Evolutionary conservation across 2,113 vertebrate species (phyloP), one percentile per base, ranked within the genome.

Genomic region (Thymallus thymallus): DNA sequence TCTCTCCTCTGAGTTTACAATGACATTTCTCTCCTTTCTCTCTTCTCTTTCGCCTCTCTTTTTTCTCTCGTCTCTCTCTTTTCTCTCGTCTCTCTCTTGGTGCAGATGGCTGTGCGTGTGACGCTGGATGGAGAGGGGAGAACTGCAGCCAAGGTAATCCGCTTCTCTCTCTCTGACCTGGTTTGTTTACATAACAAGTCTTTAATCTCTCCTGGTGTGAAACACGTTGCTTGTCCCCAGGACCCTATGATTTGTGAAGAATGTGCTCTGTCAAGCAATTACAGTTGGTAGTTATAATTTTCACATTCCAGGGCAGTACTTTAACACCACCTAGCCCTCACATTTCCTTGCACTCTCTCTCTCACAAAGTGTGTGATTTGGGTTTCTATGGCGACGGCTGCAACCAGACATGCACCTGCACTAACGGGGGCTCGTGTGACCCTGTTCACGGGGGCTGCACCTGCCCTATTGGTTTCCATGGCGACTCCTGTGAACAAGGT

Each of bases 81-180:
- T 9, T 60, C 56, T 16, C 13, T 16, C 84, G 72, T 80, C 81
- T 91, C 56, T 60, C 56, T 14, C 61, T 24, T 85, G 71, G 80
- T 82, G 24, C 82, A 99, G 97, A 80, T 72, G 95, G 95, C 10
- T 99, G 98, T 83, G 87, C 75, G 9, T 99, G 97, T 62, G 92
- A 96, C 0, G 83, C 95, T 0, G 97, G 97, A 63, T 98, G 96
- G 96, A 94, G n/a, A 0, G 95, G 95, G 75, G 55, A 76, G 35
- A 94, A 94, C 90, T 99, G 98, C 87, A 94, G 90, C 5, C 84
- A 94, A 93, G 95, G 97, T 98, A 91, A 90, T 56, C 0, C 48
- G 48, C 26, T 12, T 20, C 3, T 29, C 56, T 63, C 32, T 10
- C 35, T 41, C 35, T 35, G 10, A 12, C 24, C 4, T 23, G 18